Conservation (phyloP, 2,888 invertebrate genomes). For the Heteropelma amictum region DNA sequence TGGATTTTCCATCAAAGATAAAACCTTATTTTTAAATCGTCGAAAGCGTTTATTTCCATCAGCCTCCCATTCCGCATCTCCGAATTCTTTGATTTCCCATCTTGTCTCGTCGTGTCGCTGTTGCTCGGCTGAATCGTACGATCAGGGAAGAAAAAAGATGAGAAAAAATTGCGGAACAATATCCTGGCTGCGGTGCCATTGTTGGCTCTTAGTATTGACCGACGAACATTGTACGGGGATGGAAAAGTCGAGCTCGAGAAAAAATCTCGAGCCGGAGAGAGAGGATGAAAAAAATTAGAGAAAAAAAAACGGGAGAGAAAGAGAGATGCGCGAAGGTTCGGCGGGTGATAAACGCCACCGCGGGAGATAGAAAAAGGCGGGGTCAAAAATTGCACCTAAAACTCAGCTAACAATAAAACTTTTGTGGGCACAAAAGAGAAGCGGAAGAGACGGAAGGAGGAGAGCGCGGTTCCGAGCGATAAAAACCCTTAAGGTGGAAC, state of each 20-base stretch:
- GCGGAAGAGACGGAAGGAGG: neutral
- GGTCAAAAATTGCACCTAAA: constrained; percentile 68
- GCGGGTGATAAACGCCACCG: constrained; percentile 49
- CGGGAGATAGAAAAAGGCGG: constrained; percentile 47
- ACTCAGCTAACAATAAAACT: constrained; percentile 68
- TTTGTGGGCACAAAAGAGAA: constrained; percentile 39
- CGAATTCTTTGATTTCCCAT: no score
- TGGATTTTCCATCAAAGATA: no score
- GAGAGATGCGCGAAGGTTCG: constrained; percentile 19
- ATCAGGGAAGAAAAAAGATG: neutral
- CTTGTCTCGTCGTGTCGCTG: neutral
- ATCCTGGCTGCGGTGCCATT: constrained; percentile 36
- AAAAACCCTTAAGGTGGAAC: constrained; percentile 62
- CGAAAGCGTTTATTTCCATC: no score
- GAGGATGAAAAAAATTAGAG: neutral
- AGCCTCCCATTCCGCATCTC: no score
- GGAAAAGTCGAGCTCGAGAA: constrained; percentile 50
- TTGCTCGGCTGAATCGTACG: constrained; percentile 15
- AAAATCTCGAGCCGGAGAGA: constrained; percentile 12
- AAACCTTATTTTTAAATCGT: no score
- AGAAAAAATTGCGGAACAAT: constrained; percentile 22
- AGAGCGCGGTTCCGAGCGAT: constrained; percentile 40
- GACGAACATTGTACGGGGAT: constrained; percentile 23
- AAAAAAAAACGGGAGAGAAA: constrained; percentile 13
- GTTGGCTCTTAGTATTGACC: constrained; percentile 43